A percentile compares a stretch with the other conserved stretches of the same genome.
Evolutionary conservation across 2,888 invertebrate species (phyloP).

Genomic region (Strigamia transsilvanica): DNA sequence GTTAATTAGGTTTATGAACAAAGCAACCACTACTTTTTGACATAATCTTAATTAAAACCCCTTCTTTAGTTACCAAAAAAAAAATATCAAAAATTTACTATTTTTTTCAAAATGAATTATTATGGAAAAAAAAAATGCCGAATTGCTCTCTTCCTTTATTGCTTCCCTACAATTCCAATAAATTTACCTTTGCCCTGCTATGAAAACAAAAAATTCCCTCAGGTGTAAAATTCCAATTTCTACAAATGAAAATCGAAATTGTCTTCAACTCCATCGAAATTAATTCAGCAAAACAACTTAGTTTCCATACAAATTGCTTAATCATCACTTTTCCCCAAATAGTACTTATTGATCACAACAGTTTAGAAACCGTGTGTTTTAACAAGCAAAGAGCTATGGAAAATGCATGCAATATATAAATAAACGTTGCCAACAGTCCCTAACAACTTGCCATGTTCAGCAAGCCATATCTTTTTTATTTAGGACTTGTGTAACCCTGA

Average conservation of each 20-base stretch:
- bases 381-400: no score
- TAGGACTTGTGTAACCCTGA: no score
- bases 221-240: conserved; percentile 20
- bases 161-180: conserved; percentile 3
- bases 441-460: no score
- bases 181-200: neutral
- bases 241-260: conserved; percentile 1
- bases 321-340: neutral
- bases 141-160: neutral
- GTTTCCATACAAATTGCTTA: neutral
- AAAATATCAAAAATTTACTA: neutral
- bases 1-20: conserved; percentile 26
- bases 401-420: no score
- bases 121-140: neutral
- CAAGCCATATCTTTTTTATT: no score
- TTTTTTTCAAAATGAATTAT: neutral
- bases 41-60: conserved; percentile 21
- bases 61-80: neutral
- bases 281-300: conserved; percentile 14
- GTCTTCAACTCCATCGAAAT: neutral
- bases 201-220: neutral
- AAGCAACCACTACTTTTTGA: neutral
- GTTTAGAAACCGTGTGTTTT: no score
- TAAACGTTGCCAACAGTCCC: no score
- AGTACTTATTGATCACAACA: no score